Percentiles rank a stretch among this genome's conserved stretches.
These are phyloP conservation scores for Anniella stebbinsi DNA, from an alignment of 2,797 vertebrate genomes.

Conservation along the genomic window DNA sequence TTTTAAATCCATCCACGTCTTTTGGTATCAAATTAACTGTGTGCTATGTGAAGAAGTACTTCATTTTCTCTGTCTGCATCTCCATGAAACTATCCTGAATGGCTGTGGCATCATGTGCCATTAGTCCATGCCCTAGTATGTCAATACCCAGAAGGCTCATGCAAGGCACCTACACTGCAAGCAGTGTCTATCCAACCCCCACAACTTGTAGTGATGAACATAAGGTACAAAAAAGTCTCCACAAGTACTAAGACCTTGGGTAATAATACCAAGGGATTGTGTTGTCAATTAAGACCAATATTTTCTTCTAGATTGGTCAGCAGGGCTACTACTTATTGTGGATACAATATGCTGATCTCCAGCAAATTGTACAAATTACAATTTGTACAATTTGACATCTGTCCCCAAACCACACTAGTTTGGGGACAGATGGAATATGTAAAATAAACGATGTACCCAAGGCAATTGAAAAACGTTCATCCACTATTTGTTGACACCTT, in stretches of 20 bases:
- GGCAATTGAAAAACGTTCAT: not conserved
- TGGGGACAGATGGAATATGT: not conserved
- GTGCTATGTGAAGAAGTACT: too few relatives aligned
- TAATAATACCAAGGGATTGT: not conserved
- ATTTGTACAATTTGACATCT: too few relatives aligned
- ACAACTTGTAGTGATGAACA: not conserved
- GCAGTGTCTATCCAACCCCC: not conserved
- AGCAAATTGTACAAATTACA: slow-evolving; percentile 30
- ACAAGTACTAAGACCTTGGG: slow-evolving; percentile 19
- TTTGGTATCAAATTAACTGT: too few relatives aligned
- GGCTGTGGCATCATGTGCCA: not conserved
- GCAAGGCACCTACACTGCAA: too few relatives aligned
- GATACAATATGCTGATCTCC: not conserved
- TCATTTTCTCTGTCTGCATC: too few relatives aligned
- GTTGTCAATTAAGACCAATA: not conserved
- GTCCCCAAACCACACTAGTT: not conserved
- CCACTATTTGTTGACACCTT: slow-evolving; percentile 25
- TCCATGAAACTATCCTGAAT: too few relatives aligned
- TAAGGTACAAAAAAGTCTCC: not conserved
- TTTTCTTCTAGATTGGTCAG: slow-evolving; percentile 23
- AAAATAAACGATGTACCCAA: not conserved
- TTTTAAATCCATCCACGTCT: too few relatives aligned
- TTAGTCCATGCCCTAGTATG: not conserved
- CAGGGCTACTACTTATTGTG: not conserved
- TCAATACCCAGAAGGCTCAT: not conserved